Conservation (phyloP, 30 jellyfish, hydroid and myxozoan species). For the Chironex yamaguchii region DNA sequence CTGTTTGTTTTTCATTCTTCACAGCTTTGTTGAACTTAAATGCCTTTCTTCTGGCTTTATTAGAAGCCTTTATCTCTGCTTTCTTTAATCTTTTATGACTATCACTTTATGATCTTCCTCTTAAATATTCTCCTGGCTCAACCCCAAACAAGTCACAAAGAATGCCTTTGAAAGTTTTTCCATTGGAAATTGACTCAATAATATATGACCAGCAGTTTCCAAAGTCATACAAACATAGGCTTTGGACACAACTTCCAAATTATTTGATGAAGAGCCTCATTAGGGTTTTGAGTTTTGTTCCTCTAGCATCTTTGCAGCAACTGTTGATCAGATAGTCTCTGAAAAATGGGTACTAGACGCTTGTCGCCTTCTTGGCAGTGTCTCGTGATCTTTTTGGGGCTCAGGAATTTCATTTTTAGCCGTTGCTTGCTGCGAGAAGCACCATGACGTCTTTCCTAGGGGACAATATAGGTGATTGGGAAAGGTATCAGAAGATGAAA, state of each 20-base stretch:
- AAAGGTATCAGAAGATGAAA: conserved; percentile 11
- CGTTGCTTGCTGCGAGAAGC: conserved; percentile 34
- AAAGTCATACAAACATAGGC: neutral
- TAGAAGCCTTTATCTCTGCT: too few species aligned
- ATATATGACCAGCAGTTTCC: neutral
- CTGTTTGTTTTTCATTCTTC: too few species aligned
- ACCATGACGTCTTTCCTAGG: conserved; percentile 29
- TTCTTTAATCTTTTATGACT: too few species aligned
- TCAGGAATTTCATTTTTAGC: conserved; percentile 22
- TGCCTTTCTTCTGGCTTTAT: too few species aligned
- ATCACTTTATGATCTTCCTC: too few species aligned
- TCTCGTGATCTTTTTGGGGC: conserved; percentile 27
- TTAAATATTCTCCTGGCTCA: too few species aligned
- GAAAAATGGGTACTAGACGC: neutral
- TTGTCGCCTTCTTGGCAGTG: neutral
- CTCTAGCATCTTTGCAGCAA: conserved; percentile 8
- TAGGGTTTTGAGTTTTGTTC: neutral
- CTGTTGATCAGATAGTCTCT: neutral
- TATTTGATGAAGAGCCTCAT: conserved; percentile 3
- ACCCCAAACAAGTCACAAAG: neutral
- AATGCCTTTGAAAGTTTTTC: neutral
- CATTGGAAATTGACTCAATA: neutral
- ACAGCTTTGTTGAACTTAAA: too few species aligned
- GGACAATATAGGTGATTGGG: conserved; percentile 59
- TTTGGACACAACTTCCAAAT: conserved; percentile 14